Conservation (phyloP, 1,140 invertebrate species). For the Brachionus asplanchnoidis region DNA sequence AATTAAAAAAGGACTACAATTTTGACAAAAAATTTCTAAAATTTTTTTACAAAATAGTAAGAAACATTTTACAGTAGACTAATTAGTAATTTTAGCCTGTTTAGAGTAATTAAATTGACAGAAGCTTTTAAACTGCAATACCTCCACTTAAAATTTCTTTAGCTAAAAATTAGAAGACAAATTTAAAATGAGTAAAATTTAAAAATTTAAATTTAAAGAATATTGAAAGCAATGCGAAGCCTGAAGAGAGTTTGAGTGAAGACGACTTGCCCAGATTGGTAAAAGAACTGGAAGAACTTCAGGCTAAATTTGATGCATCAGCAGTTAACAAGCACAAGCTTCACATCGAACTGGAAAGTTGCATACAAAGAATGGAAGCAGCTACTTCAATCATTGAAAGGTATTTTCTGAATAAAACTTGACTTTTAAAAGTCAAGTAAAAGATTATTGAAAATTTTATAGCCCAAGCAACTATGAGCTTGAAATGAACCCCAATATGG, state of each 20-base stretch:
- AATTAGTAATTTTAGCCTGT: not conserved
- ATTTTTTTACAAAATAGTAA: not conserved
- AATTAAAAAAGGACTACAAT: not conserved
- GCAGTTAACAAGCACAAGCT: constrained; percentile 55
- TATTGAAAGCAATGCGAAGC: constrained; percentile 43
- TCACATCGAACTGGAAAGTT: constrained; percentile 53
- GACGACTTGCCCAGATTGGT: constrained; percentile 52
- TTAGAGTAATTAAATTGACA: not conserved
- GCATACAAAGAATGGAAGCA: constrained; percentile 55
- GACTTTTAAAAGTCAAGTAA: not conserved
- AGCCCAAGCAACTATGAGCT: not conserved
- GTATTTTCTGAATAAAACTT: constrained; percentile 44
- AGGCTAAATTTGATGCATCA: constrained; percentile 52
- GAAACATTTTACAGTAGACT: not conserved
- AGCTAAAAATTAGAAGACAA: not conserved
- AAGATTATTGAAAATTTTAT: constrained; percentile 1
- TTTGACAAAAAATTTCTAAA: not conserved
- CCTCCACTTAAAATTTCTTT: not conserved
- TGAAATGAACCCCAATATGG: constrained; percentile 1
- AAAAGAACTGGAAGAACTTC: constrained; percentile 49
- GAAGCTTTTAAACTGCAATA: not conserved
- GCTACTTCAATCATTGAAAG: constrained; percentile 53
- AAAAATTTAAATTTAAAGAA: not conserved
- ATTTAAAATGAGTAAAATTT: not conserved
- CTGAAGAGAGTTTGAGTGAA: constrained; percentile 43